Conservation (phyloP, 23 tunicate species). For the Diplosoma virens region DNA sequence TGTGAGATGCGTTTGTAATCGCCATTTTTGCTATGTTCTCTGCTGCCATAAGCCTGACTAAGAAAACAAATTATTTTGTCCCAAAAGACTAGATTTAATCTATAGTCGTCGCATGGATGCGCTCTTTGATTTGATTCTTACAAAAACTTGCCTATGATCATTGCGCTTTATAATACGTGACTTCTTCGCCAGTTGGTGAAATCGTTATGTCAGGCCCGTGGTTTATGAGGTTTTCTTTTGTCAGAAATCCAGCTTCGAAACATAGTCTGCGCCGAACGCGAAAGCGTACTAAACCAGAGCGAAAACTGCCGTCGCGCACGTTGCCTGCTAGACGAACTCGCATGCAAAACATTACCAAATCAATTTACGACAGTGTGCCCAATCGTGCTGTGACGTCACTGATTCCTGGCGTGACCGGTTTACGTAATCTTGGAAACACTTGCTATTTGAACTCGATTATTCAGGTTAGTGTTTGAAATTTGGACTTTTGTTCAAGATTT, state of each 20-base stretch:
- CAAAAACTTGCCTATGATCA: too few species aligned
- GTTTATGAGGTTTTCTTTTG: neutral
- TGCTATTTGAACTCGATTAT: conserved; percentile 94
- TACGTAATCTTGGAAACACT: conserved; percentile 90
- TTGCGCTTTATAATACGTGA: too few species aligned
- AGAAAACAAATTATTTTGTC: too few species aligned
- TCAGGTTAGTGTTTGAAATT: conserved; percentile 70
- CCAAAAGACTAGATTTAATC: too few species aligned
- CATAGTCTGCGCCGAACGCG: neutral
- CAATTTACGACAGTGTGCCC: conserved; percentile 76
- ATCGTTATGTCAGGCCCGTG: too few species aligned
- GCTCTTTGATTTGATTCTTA: too few species aligned
- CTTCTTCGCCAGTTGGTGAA: too few species aligned
- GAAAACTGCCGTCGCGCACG: conserved; percentile 9
- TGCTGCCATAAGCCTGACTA: too few species aligned
- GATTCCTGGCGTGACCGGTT: conserved; percentile 94
- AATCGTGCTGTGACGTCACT: conserved; percentile 83
- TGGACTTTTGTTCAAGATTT: too few species aligned
- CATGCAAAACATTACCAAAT: conserved; percentile 39
- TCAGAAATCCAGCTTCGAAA: conserved; percentile 1
- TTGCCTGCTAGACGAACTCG: conserved; percentile 25
- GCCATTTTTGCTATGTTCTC: too few species aligned
- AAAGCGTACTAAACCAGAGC: conserved; percentile 14
- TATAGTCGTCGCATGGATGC: too few species aligned
- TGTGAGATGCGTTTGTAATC: too few species aligned